phyloP scores from a whole-genome alignment of 2,888 invertebrate species.

The Calameuta pallipes region DNA sequence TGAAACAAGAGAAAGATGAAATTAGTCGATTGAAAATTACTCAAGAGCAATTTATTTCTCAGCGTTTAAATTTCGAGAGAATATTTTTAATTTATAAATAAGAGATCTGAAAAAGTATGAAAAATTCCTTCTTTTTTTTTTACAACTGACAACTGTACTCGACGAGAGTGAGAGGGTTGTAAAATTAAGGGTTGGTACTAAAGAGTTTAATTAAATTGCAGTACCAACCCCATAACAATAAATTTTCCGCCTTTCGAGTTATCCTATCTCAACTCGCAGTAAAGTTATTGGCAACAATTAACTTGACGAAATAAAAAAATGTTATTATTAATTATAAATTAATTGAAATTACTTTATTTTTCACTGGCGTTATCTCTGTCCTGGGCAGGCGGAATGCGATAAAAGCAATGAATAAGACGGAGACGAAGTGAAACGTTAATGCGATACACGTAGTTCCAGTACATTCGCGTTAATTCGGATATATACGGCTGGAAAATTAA shows the following conservation, averaged over 20 bases:
- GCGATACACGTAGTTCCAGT: neutral
- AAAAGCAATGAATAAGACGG: neutral
- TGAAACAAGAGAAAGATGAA: conserved; percentile 39
- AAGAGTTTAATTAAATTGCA: neutral
- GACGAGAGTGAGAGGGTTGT: neutral
- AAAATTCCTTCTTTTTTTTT: neutral
- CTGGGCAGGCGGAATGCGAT: neutral
- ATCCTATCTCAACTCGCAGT: neutral
- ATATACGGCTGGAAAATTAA: conserved; percentile 42
- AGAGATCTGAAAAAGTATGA: too few relatives aligned
- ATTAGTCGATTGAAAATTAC: neutral
- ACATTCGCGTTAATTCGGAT: conserved; percentile 33
- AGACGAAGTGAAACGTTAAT: neutral
- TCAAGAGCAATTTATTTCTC: neutral
- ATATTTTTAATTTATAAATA: too few relatives aligned
- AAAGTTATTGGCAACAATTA: neutral
- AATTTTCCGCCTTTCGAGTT: neutral
- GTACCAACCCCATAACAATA: neutral
- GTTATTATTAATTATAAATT: neutral
- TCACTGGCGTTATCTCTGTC: neutral
- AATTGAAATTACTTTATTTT: neutral
- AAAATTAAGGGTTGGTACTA: neutral
- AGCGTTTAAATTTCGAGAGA: too few relatives aligned
- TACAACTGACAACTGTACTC: neutral
- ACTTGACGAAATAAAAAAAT: neutral